Conservation (phyloP, 2,888 invertebrate species). For the Perizoma flavofasciatum region DNA sequence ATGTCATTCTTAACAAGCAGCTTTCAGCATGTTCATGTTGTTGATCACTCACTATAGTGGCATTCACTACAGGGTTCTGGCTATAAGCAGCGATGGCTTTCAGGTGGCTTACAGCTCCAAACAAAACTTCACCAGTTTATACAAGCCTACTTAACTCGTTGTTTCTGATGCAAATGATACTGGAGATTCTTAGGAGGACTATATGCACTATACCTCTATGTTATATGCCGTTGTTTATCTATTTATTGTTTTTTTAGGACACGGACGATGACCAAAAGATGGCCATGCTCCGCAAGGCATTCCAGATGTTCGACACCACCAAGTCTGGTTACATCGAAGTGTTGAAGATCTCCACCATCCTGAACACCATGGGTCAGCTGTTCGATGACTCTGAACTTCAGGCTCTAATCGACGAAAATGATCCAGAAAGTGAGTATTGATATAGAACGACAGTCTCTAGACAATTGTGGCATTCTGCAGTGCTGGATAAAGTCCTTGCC, state of each 20-base stretch:
- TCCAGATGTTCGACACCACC: slow-evolving; percentile 98
- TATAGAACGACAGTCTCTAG: not conserved
- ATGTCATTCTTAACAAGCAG: not conserved
- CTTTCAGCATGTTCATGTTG: too few relatives aligned
- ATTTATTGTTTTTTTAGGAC: slow-evolving; percentile 57
- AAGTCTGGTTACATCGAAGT: slow-evolving; percentile 97
- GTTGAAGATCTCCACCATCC: slow-evolving; percentile 94
- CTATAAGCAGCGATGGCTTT: too few relatives aligned
- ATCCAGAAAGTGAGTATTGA: slow-evolving; percentile 88
- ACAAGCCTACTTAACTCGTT: too few relatives aligned
- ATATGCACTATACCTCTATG: too few relatives aligned
- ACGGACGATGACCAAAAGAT: slow-evolving; percentile 91
- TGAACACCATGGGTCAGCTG: slow-evolving; percentile 97
- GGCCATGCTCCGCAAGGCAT: slow-evolving; percentile 96
- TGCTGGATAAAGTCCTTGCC: too few relatives aligned
- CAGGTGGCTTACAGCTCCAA: too few relatives aligned
- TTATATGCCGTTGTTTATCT: not conserved
- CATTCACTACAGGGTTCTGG: too few relatives aligned
- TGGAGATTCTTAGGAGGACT: too few relatives aligned
- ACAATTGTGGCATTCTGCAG: too few relatives aligned
- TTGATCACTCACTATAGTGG: too few relatives aligned
- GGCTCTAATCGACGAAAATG: slow-evolving; percentile 94
- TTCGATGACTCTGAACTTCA: slow-evolving; percentile 96
- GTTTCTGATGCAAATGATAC: too few relatives aligned
- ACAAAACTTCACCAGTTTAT: too few relatives aligned